These are phyloP conservation scores for Rhinatrema bivittatum DNA, from an alignment of 2,797 vertebrate species.

Conservation along the genomic window DNA sequence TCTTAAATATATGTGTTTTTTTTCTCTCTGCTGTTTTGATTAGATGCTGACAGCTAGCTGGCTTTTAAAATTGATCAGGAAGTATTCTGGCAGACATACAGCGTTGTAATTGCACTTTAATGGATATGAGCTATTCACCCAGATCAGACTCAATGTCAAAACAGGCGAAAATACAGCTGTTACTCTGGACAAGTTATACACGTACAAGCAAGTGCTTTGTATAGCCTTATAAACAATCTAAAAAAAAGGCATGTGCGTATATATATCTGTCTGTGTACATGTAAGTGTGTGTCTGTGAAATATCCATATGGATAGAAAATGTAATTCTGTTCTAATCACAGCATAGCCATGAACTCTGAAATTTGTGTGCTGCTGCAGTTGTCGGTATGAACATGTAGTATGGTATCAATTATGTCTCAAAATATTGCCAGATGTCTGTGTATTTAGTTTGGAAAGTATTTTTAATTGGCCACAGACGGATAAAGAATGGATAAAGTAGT, in stretches of 20 bases:
- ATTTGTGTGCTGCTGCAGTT: no score
- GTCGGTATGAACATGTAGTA: no score
- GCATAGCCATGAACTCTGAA: no score
- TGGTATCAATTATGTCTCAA: no score
- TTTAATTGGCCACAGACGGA: no score
- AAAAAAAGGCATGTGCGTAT: constrained; percentile 40
- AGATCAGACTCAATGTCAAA: constrained; percentile 77
- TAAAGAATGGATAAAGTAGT: no score
- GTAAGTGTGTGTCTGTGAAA: constrained; percentile 8
- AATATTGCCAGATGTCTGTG: no score
- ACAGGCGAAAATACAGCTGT: constrained; percentile 79
- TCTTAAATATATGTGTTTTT: constrained; percentile 66
- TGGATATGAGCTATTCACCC: constrained; percentile 79
- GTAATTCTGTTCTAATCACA: no score
- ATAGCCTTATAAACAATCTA: no score
- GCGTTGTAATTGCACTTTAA: constrained; percentile 81
- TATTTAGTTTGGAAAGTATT: no score
- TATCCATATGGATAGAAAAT: no score
- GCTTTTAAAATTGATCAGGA: constrained; percentile 84
- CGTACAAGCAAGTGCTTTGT: constrained; percentile 67
- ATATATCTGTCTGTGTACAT: constrained; percentile 15
- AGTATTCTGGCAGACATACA: constrained; percentile 77
- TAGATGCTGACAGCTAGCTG: constrained; percentile 74
- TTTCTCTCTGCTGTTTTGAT: constrained; percentile 70
- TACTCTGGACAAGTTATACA: constrained; percentile 70